Base-by-base conservation (phyloP, 2,888 invertebrate genomes). In the Plusia festucae region DNA sequence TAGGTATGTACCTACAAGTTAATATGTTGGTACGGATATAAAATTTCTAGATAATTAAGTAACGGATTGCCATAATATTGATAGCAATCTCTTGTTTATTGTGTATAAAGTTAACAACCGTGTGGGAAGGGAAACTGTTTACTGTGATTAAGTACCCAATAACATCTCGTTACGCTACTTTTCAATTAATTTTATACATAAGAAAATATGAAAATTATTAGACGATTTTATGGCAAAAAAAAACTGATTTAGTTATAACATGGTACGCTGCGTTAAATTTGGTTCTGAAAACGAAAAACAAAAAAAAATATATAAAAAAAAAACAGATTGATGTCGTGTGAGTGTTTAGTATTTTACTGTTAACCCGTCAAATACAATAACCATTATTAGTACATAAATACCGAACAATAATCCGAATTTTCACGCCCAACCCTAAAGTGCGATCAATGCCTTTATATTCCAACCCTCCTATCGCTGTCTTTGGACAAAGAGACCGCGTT, bases 401-500 rank as follows among this genome's bases (percentile, higher is more conserved):
- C 76, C 73, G 74, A 62, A 68, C 75, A 76, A 82, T 84, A 88
- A 85, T 85, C 81, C 79, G 85, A n/a, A 87, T 88, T 89, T 85
- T 82, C 82, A 86, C 84, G 85, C 85, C 85, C 84, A 84, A 86
- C 87, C 88, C 85, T 82, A 79, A 78, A 79, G 63, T 65, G 76
- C 78, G 74, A 81, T 84, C 77, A 53, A 65, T 76, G 57, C 80
- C 82, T 79, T 83, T 78, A 73, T 68, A 65, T 32, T 60, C 20
- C 60, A 79, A 80, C 90, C 88, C 87, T 85, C 84, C 82, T 91
- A 91, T 92, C 91, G 79, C 85, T 90, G 87, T 86, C 86, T 53
- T 76, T 78, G 86, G 87, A 92, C 92, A 92, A 90, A 87, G 84
- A 82, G 84, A 76, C 80, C 82, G 82, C 82, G 82, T 77, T 78